Base-by-base conservation (phyloP, 2,888 invertebrate species). In the Anthophora plumipes region DNA sequence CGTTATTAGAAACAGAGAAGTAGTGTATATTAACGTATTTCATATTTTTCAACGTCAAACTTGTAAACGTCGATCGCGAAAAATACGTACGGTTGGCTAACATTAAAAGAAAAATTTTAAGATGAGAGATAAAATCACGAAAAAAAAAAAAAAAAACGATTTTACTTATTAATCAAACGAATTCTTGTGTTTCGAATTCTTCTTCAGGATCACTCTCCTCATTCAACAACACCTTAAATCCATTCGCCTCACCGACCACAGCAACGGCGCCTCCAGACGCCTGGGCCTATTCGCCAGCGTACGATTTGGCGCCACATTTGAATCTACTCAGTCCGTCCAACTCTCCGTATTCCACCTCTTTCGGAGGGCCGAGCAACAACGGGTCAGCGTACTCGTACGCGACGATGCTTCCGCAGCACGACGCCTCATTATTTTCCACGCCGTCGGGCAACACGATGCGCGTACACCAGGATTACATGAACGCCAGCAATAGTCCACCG, bases 261-360 rank as follows among this genome's bases (percentile, higher is more conserved):
- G 94, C 94, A n/a, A 93, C 95, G 3, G 94, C 94, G 77, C 96
- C 97, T 2, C 96, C 96, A 0, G 97, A 97, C 90, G 96, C 97
- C 66, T 97, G 97, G 97, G 96, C 96, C 0, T 97, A 97, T 90
- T 96, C 96, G 86, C 95, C 97, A 52, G 96, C 96, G 0, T 97
- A 97, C 91, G 97, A 97, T 89, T 92, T 97, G 20, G 96, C 96
- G 25, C 96, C 97, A 12, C 97, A 97, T 91, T 94, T 96, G 76
- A 96, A 96, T 91, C 93, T 97, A 48, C 94, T 97, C 50, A 96
- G 97, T 73, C 96, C 97, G 0, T 95, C 96, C 61, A 95, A 94
- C 76, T 94, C 95, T 12, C 95, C 95, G 0, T 96, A 96, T 89
- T 96, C 96, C 43, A 95, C 96, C 9, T 95, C 96, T 85, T 90